These are phyloP conservation scores for Hoplostethus mediterraneus DNA, from an alignment of 2,797 vertebrate species.

Conservation along the genomic window DNA sequence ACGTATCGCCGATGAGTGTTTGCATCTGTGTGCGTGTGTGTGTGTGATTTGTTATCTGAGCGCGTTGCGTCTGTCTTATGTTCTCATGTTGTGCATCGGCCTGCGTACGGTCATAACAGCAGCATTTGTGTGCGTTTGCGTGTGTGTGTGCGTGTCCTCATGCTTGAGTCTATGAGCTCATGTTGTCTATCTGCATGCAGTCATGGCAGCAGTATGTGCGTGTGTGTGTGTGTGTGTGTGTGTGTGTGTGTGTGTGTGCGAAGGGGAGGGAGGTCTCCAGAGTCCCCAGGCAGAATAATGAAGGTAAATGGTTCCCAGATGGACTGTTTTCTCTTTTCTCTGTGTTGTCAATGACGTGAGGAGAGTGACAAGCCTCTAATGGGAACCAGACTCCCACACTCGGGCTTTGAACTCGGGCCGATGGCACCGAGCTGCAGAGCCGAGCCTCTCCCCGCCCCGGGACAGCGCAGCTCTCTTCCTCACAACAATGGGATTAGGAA, in stretches of 20 bases:
- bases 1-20: not conserved
- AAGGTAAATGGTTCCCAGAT: slow-evolving; percentile 90
- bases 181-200: slow-evolving; percentile 73
- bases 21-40: not conserved
- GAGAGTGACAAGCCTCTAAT: slow-evolving; percentile 88
- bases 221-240: slow-evolving; percentile 40
- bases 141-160: no score
- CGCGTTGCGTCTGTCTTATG: no score
- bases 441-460: slow-evolving; percentile 50
- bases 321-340: slow-evolving; percentile 78
- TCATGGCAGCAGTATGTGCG: slow-evolving; percentile 68
- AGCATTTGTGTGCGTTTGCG: no score
- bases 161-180: slow-evolving; percentile 65
- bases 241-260: slow-evolving; percentile 20
- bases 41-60: slow-evolving; percentile 21
- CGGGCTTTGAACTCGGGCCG: slow-evolving; percentile 81
- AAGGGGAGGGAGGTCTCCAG: slow-evolving; percentile 68
- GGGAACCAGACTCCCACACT: slow-evolving; percentile 82
- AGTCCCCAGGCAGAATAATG: slow-evolving; percentile 86
- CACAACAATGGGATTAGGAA: slow-evolving; percentile 67
- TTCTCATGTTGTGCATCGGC: slow-evolving; percentile 25
- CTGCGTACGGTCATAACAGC: no score
- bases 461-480: slow-evolving; percentile 42
- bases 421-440: slow-evolving; percentile 35
- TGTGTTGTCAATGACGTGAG: slow-evolving; percentile 87